Evolutionary conservation across 2,113 vertebrate species (phyloP), one percentile per base, ranked within the genome.

Genomic region (Tetrao urogallus): DNA sequence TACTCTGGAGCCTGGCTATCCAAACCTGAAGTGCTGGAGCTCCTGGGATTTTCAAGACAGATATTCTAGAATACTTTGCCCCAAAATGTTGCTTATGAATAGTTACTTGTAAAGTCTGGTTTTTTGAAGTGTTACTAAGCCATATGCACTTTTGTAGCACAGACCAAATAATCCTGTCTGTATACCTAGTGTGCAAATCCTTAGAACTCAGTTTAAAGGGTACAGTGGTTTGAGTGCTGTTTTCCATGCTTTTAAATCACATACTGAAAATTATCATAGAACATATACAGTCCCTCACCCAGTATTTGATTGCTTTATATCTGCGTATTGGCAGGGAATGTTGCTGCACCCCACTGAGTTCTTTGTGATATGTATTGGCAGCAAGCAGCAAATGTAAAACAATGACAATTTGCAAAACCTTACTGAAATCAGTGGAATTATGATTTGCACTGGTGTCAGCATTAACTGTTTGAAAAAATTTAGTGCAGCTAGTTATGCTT

Each of bases 321-420:
- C 47, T 80, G 25, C 42, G 30, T 80, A 34, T 86, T 94, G 91
- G 76, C 87, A 88, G 32, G 61, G 34, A 86, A 76, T 70, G 47
- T 80, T 69, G 65, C 65, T 86, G 65, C 91, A 91, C 93, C 87
- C 91, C 89, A 72, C 89, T 91, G 80, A 88, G 87, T 89, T 71
- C 60, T 50, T 40, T 86, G 88, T 60, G 82, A 89, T 93, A 74
- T 83, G 56, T 87, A 32, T 25, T 88, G 65, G 42, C 88, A 92
- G 77, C 4, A 38, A 88, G 42, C 52, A 22, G 34, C 60, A 50
- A 82, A 69, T 81, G 69, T 92, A 92, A 91, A 91, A 85, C 82
- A 54, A 57, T 21, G n/a, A 50, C 83, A 38, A 73, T 69, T 83
- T 82, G 61, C 36, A 86, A 91, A 96, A 81, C 70, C 24, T 28